Conservation (phyloP, 2,888 invertebrate genomes). For the Acronicta psi region DNA sequence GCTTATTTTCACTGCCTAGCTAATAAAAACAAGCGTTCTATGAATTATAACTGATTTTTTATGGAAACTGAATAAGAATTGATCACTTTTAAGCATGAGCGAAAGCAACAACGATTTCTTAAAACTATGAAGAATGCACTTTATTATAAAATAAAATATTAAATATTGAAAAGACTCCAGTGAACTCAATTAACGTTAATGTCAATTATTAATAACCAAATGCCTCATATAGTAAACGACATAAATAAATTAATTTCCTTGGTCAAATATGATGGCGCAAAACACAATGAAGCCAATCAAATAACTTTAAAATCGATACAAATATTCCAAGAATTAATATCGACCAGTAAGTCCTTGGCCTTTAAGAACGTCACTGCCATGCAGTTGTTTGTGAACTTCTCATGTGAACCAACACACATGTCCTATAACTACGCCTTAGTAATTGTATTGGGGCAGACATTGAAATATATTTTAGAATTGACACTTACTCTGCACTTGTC, state of each 20-base stretch:
- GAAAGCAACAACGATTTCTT: slow-evolving; percentile 15
- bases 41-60: slow-evolving; percentile 18
- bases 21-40: slow-evolving; percentile 33
- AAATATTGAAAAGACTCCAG: not conserved
- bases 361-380: slow-evolving; percentile 33
- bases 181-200: too few species aligned
- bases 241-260: not conserved
- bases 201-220: too few species aligned
- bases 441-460: slow-evolving; percentile 10
- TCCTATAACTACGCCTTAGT: slow-evolving; percentile 23
- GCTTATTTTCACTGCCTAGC: slow-evolving; percentile 26
- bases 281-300: not conserved
- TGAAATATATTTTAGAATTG: slow-evolving; percentile 5
- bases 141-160: not conserved
- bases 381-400: slow-evolving; percentile 40
- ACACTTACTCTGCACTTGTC: slow-evolving; percentile 37
- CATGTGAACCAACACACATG: slow-evolving; percentile 45
- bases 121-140: not conserved
- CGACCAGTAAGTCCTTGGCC: slow-evolving; percentile 25
- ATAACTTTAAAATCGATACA: slow-evolving; percentile 10
- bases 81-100: slow-evolving; percentile 4
- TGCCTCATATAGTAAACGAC: too few species aligned
- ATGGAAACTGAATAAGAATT: slow-evolving; percentile 21
- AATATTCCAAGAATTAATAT: slow-evolving; percentile 27
- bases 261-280: not conserved